Base-by-base conservation (phyloP, 2,113 vertebrate species). In the Penelope pileata region DNA sequence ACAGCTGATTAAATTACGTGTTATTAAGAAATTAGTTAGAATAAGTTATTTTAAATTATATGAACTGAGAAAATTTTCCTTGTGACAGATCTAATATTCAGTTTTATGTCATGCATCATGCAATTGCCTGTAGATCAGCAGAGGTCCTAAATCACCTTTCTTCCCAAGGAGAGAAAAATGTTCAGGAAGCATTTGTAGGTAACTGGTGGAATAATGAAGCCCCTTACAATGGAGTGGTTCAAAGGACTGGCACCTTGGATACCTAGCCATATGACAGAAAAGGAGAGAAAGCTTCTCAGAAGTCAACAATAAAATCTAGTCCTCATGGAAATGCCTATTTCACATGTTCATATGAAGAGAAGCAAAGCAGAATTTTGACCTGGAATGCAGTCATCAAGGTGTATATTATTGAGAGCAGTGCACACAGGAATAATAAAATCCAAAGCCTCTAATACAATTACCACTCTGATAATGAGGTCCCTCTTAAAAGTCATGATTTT, bases 31-130 rank as follows among this genome's bases (percentile, higher is more conserved):
- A 64, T 38, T n/a, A n/a, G n/a, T n/a, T n/a, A n/a, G n/a, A n/a
- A n/a, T n/a, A 12, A 83, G 45, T 82, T 67, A 67, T 11, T 7
- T 83, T 73, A 83, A 60, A 58, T 56, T 7, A 51, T 21, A 7
- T 22, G 5, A 83, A 68, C 6, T 38, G 47, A 72, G 47, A 14
- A 40, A 5, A 27, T 93, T 40, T 86, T 53, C 6, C 12, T 12
- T 7, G 6, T 48, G 34, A 4, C 5, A 91, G 10, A 2, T 1
- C 12, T 73, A 88, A 43, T 64, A 48, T 0, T 53, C 23, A 53
- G 16, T 42, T 73, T 83, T 40, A 88, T 53, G 30, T 6, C 14
- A 54, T 8, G 23, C 5, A 32, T 56, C 6, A n/a, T 16, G 5
- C n/a, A 93, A 11, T 4, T 45, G 13, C 50, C 38, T 77, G 50